Base-by-base conservation (phyloP, 2,113 vertebrate genomes). In the Bagarius yarrelli region DNA sequence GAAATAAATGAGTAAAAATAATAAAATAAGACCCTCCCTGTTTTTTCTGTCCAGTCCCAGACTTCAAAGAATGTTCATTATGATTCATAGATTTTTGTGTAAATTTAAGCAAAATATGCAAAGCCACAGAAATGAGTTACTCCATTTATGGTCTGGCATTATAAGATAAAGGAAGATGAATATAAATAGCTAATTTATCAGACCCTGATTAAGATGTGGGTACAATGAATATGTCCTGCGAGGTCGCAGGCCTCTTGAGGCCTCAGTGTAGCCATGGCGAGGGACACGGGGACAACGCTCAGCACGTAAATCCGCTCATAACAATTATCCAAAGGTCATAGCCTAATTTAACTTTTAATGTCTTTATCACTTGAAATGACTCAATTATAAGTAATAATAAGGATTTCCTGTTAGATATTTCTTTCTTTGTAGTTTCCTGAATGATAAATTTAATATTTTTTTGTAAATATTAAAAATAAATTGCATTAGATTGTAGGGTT, bases 171-270 rank as follows among this genome's bases (percentile, higher is more conserved):
- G 50, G 40, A 59, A 63, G 69, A 30, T 55, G 69, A 11, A 47
- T 4, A 74, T 34, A 55, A 61, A 53, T 44, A 70, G 61, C 15
- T 50, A 16, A 82, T 57, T 55, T 79, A 30, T 79, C 61, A 67
- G 32, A 27, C 50, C 27, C 47, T 25, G 40, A 80, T 18, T 34
- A 60, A 64, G 63, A 79, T 69, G 77, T 69, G 19, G 40, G 25
- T 47, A 72, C 40, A 59, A 59, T 52, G 40, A 72, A 27, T 19
- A 44, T 56, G 40, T 50, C 67, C 67, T 72, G 34, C 70, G 50
- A 85, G 83, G 83, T 79, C 80, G 55, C 44, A 19, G 44, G 53
- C 44, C 70, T 74, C 74, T 32, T 25, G 32, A 50, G 67, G 36
- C 78, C 40, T 32, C 12, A 23, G 55, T 66, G 67, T 55, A 80